A percentile compares a stretch with the other conserved stretches of the same genome.
phyloP scores from a whole-genome alignment of 2,113 vertebrate genomes.

The Dasyornis broadbenti region DNA sequence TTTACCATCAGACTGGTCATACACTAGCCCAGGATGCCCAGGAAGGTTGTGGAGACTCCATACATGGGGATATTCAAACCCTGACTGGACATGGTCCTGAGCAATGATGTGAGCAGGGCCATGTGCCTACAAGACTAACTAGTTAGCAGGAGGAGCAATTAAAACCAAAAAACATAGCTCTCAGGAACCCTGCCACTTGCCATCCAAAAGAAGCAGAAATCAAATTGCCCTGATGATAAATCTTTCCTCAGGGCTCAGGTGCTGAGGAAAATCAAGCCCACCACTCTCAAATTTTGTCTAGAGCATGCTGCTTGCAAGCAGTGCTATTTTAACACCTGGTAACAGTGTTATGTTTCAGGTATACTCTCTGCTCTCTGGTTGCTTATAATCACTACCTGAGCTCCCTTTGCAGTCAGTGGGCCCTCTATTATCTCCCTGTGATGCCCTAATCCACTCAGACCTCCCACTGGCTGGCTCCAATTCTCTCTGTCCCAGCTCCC shows the following conservation, averaged over 20 bases:
- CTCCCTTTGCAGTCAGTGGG: neutral
- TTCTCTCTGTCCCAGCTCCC: neutral
- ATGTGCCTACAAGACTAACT: neutral
- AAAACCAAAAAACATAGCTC: rapidly evolving
- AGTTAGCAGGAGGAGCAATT: neutral
- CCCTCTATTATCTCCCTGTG: constrained; percentile 2
- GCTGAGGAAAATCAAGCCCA: neutral
- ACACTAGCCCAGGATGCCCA: neutral
- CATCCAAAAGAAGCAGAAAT: neutral
- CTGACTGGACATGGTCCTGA: neutral
- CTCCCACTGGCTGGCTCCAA: neutral
- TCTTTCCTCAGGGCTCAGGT: neutral
- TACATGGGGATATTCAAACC: neutral
- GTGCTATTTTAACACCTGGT: constrained; percentile 1
- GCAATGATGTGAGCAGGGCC: neutral
- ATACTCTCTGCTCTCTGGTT: neutral
- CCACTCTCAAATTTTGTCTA: neutral
- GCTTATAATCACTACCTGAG: constrained; percentile 14
- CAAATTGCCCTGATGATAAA: neutral
- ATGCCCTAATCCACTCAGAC: neutral
- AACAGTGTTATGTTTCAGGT: neutral
- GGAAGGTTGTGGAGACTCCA: neutral
- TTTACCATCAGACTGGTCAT: neutral
- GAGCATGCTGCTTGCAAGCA: neutral
- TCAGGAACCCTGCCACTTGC: neutral